Percentiles rank a stretch among this genome's conserved stretches.
Evolutionary conservation across 2,797 vertebrate species (phyloP).

Genomic region (Gallinago solitaria): DNA sequence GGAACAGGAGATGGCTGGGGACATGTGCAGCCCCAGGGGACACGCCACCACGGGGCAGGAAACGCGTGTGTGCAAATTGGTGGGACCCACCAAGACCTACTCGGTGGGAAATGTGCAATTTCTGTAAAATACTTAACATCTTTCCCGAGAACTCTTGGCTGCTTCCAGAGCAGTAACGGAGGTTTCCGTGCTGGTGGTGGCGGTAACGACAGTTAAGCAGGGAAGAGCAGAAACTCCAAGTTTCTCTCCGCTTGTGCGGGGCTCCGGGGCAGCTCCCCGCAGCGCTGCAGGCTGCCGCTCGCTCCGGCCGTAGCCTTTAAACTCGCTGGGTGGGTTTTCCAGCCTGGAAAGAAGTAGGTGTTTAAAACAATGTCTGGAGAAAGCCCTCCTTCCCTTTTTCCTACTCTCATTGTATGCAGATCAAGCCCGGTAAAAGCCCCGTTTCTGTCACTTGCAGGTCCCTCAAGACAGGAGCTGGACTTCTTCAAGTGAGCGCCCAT

Average conservation of each 20-base stretch:
- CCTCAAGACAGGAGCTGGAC: not conserved
- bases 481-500: fast-evolving
- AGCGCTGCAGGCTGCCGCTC: fast-evolving
- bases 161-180: fast-evolving
- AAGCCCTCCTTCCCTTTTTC: not conserved
- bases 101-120: not conserved
- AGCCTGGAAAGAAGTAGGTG: not conserved
- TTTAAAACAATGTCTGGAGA: not conserved
- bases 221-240: too few species aligned
- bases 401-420: not conserved
- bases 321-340: not conserved
- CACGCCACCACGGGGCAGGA: fast-evolving
- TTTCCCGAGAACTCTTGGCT: not conserved
- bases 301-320: not conserved
- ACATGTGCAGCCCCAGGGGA: not conserved
- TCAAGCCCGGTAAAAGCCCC: not conserved
- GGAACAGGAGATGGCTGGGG: not conserved
- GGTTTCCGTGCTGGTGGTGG: not conserved
- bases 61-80: fast-evolving
- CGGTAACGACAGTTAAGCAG: fast-evolving
- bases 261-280: fast-evolving
- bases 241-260: not conserved
- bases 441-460: not conserved
- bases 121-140: fast-evolving
- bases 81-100: not conserved